Base-by-base conservation (phyloP, 2,888 invertebrate species). In the Pristionchus exspectatus region DNA sequence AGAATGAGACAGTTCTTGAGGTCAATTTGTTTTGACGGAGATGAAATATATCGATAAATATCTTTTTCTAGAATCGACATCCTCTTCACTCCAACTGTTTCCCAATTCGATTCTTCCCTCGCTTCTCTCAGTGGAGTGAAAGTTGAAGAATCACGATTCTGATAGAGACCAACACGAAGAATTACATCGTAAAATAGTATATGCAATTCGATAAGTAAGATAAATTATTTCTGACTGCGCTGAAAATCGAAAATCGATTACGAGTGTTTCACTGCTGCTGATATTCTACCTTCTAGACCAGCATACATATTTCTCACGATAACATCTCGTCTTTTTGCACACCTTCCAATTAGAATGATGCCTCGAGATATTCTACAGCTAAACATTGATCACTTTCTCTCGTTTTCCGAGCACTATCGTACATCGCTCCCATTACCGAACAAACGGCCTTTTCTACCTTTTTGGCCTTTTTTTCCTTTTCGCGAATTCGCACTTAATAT, bases 21-120 rank as follows among this genome's bases (percentile, higher is more conserved):
- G 81, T 54, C 50, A 50, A 24, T 81, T 24, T 50, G 24, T 27
- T 81, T 50, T 54, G 81, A 81, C 16, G 50, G 10, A n/a, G 81
- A 81, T 0, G 81, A 81, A 14, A 50, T 81, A 27, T 81, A 50
- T 81, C 27, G n/a, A 50, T 44, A 81, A 81, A 81, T 81, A 3
- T 27, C 27, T 27, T 33, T 16, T 72, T 81, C 50, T 81, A 81
- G 81, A 81, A n/a, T 81, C 81, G 81, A 81, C 50, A n/a, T 44
- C 21, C n/a, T 81, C 81, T 27, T 50, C 50, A 18, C 50, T 33
- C 50, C 81, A 54, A 24, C 81, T 50, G 27, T 50, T 9, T 50
- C 81, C 27, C 81, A 81, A 12, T 81, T 81, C 50, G 54, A 50
- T 9, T 44, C 81, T 18, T 74, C 74, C 5, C 33, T 74, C 33